Evolutionary conservation across 2,113 vertebrate genomes (phyloP).

Genomic region (Cathartes aura): DNA sequence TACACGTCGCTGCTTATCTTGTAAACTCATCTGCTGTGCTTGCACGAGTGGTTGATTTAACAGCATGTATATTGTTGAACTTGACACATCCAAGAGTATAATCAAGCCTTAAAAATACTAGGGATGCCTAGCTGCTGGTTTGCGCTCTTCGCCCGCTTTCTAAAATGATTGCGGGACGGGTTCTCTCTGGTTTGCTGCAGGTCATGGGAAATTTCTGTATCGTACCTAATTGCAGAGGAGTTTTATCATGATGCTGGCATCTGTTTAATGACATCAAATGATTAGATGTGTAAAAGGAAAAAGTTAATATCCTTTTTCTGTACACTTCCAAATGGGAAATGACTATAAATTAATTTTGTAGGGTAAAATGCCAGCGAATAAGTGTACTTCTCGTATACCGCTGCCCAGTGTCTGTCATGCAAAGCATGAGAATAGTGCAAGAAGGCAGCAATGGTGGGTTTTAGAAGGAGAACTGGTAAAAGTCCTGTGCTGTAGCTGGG

Average conservation of each 20-base stretch:
- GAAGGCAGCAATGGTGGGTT: background rate
- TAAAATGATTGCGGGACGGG: background rate
- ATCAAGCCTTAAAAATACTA: conserved; percentile 20
- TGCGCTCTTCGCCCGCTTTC: background rate
- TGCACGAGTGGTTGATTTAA: conserved; percentile 65
- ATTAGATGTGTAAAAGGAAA: background rate
- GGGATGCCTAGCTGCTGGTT: background rate
- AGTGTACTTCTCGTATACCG: background rate
- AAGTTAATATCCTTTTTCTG: background rate
- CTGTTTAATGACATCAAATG: background rate
- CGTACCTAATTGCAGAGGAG: background rate
- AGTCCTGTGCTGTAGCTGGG: background rate
- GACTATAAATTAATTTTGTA: background rate
- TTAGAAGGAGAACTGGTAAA: background rate
- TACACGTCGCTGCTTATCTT: conserved; percentile 60
- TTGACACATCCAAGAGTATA: conserved; percentile 53
- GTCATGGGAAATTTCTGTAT: background rate
- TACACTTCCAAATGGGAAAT: background rate
- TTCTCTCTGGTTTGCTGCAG: background rate
- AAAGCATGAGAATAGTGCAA: fast-evolving
- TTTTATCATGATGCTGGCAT: background rate
- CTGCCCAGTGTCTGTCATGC: background rate
- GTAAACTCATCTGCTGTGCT: conserved; percentile 68
- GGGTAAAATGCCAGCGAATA: background rate
- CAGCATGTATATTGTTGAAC: conserved; percentile 61